Evolutionary conservation across 2,888 invertebrate genomes (phyloP), one percentile per base, ranked within the genome.

Genomic region (Melipona bicolor): DNA sequence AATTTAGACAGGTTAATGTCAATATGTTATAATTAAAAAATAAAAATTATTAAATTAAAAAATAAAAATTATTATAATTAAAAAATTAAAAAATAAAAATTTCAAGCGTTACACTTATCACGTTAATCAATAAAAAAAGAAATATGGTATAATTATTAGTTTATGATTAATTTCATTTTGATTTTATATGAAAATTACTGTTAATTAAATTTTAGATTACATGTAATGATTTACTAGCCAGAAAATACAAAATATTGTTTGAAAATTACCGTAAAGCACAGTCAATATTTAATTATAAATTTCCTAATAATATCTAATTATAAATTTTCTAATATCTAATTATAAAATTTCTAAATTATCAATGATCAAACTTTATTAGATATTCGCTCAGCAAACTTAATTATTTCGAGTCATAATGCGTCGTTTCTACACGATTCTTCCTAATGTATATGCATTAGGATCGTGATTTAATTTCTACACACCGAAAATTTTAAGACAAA

Each of bases 381-480:
- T 36, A 36, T 43, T 43, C 43, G 43, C 43, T 54, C 59, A 56
- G 15, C 24, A 71, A 68, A 72, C 50, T 32, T 70, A 19, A 67
- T 15, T 72, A 77, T 32, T 32, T 72, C 21, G 15, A 77, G 50
- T 77, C 72, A 43, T 64, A 68, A 83, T 64, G 56, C 27, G 72
- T 68, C 62, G 68, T 83, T 77, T 83, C 71, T 68, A 77, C 19
- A 32, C 17, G 75, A 65, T 75, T 82, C 70, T 65, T 75, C n/a
- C 68, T 72, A 77, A 77, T 83, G 77, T 43, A 62, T 72, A 83
- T 81, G 70, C 64, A 65, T 65, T 64, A 70, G 69, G 1, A 74
- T 43, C 43, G 9, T 43, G 11, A 49, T 81, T 70, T 83, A 83
- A 68, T 83, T 83, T 83, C 67, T 83, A 56, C 36, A 68, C 32